A percentile compares a stretch with the other conserved stretches of the same genome.
phyloP scores from a whole-genome alignment of 2,797 vertebrate genomes.

The Smutsia gigantea region DNA sequence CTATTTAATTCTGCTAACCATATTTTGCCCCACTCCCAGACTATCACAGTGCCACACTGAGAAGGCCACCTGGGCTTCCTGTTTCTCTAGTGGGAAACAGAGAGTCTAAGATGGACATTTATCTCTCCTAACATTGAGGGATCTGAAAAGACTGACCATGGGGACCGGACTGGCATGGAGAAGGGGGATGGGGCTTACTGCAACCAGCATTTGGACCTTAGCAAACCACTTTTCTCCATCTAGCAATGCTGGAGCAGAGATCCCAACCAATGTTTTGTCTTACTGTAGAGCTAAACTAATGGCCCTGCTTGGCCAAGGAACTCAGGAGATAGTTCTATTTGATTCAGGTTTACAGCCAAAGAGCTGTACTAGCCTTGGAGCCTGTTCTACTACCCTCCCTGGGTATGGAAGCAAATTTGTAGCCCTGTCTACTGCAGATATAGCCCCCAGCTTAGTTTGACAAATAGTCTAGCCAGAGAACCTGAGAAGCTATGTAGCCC shows the following conservation, averaged over 20 bases:
- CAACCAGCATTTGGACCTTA: not conserved
- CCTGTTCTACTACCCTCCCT: not conserved
- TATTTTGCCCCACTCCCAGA: too few relatives aligned
- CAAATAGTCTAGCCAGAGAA: not conserved
- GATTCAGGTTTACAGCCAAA: fast-evolving
- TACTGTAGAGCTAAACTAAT: not conserved
- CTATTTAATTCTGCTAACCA: too few relatives aligned
- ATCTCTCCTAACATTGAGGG: not conserved
- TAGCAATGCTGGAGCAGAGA: not conserved
- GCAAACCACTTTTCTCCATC: not conserved
- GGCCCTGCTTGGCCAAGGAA: not conserved
- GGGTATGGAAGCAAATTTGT: not conserved
- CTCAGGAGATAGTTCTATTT: not conserved
- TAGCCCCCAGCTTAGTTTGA: not conserved
- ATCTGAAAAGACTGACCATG: not conserved
- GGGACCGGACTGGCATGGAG: not conserved
- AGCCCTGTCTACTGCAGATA: not conserved
- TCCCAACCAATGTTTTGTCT: not conserved
- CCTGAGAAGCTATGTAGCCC: not conserved
- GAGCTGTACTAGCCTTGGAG: not conserved
- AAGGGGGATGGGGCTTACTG: too few relatives aligned
- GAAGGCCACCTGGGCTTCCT: not conserved
- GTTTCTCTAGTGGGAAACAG: not conserved
- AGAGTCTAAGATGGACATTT: not conserved
- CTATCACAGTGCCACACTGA: too few relatives aligned